These are phyloP conservation scores for Parascotia fuliginaria DNA, from an alignment of 2,888 invertebrate genomes.

Conservation along the genomic window DNA sequence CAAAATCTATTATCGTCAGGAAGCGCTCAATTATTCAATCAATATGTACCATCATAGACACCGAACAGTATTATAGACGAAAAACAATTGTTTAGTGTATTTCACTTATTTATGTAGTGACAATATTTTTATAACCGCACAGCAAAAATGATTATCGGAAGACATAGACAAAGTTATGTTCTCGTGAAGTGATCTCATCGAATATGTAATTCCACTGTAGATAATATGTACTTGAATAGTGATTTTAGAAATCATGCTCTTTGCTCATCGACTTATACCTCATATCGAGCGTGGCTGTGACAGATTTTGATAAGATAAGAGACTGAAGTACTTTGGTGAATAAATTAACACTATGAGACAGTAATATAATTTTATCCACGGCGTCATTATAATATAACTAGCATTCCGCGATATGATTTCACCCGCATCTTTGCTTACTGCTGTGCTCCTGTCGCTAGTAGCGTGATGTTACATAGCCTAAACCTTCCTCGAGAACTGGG, in stretches of 20 bases:
- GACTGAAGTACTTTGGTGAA: conserved; percentile 14
- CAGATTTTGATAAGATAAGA: conserved; percentile 36
- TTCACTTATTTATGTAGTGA: too few relatives aligned
- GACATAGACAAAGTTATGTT: conserved; percentile 3
- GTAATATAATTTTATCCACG: too few relatives aligned
- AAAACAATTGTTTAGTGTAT: too few relatives aligned
- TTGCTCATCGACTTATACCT: conserved; percentile 15
- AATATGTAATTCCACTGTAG: conserved; percentile 16
- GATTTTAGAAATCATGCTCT: conserved; percentile 26
- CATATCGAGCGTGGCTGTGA: conserved; percentile 8
- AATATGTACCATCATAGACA: background rate
- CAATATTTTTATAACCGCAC: background rate
- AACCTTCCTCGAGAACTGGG: too few relatives aligned
- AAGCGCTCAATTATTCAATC: background rate
- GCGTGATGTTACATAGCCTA: too few relatives aligned
- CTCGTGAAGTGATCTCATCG: conserved; percentile 13
- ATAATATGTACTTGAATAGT: conserved; percentile 22
- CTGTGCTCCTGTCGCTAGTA: too few relatives aligned
- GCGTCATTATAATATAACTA: too few relatives aligned
- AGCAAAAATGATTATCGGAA: background rate
- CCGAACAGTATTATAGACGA: background rate
- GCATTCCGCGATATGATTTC: too few relatives aligned
- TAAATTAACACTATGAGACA: too few relatives aligned
- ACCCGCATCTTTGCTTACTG: too few relatives aligned
- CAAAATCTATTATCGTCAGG: background rate